Percentiles rank a stretch among this genome's conserved stretches.
Conservation (phyloP, 23 tunicate species). For the Botrylloides violaceus region DNA sequence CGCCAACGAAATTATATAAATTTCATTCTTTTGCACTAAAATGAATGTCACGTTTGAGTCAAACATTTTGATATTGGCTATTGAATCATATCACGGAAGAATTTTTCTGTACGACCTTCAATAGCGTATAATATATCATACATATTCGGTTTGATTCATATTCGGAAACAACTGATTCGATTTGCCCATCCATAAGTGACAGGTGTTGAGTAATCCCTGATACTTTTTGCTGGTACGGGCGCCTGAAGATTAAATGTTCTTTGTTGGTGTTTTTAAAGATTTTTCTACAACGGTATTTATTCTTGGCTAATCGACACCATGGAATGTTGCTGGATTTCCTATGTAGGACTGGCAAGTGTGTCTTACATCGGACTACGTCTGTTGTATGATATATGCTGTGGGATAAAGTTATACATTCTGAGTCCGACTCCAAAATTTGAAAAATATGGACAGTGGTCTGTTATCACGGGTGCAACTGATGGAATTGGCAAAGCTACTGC, state of each 20-base stretch:
- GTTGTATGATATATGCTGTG: neutral
- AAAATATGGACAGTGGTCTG: conserved; percentile 74
- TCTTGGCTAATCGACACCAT: neutral
- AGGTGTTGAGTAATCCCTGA: too few relatives aligned
- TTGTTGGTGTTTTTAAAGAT: neutral
- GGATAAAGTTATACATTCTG: conserved; percentile 31
- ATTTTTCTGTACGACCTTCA: too few relatives aligned
- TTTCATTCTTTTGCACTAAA: too few relatives aligned
- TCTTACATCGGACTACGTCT: neutral
- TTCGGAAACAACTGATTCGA: too few relatives aligned
- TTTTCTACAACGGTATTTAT: neutral
- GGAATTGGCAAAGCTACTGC: conserved; percentile 82
- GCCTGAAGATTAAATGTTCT: neutral
- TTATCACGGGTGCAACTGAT: conserved; percentile 89
- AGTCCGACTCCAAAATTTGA: conserved; percentile 43
- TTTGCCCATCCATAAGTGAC: too few relatives aligned
- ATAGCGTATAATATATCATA: too few relatives aligned
- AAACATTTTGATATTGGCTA: too few relatives aligned
- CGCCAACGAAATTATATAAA: neutral
- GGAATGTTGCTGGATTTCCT: conserved; percentile 18
- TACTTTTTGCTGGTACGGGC: too few relatives aligned
- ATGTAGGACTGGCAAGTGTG: conserved; percentile 12
- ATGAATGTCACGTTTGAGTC: too few relatives aligned
- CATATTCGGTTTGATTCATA: too few relatives aligned
- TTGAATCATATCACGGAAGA: too few relatives aligned